A percentile compares a stretch with the other conserved stretches of the same genome.
These are phyloP conservation scores for fruit fly (Drosophila melanogaster) DNA, from an alignment of 1,140 invertebrate species.

Conservation along the genomic window Release_6_plus_ISO1_MT NC_004354.4:11353501-11354000, in stretches of 20 bases:
- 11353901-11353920: constrained; percentile 11
- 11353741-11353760: constrained; percentile 40
- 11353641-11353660: background rate
- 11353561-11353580: constrained; percentile 48
- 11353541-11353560: constrained; percentile 57
- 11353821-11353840: constrained; percentile 41
- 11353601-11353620: constrained; percentile 15
- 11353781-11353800: constrained; percentile 39
- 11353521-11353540: constrained; percentile 58
- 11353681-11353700: background rate
- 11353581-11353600: constrained; percentile 43
- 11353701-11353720: background rate
- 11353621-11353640: background rate
- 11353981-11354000: constrained; percentile 77
- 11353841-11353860: constrained; percentile 63
- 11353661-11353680: too few species aligned
- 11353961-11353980: constrained; percentile 48
- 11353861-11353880: constrained; percentile 20
- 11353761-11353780: constrained; percentile 45
- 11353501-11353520: constrained; percentile 76
- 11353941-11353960: background rate
- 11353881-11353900: constrained; percentile 19
- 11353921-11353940: background rate
- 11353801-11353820: constrained; percentile 55
- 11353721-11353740: constrained; percentile 2